Base-by-base conservation (phyloP, 2,113 vertebrate genomes). In the Deroptyus accipitrinus region DNA sequence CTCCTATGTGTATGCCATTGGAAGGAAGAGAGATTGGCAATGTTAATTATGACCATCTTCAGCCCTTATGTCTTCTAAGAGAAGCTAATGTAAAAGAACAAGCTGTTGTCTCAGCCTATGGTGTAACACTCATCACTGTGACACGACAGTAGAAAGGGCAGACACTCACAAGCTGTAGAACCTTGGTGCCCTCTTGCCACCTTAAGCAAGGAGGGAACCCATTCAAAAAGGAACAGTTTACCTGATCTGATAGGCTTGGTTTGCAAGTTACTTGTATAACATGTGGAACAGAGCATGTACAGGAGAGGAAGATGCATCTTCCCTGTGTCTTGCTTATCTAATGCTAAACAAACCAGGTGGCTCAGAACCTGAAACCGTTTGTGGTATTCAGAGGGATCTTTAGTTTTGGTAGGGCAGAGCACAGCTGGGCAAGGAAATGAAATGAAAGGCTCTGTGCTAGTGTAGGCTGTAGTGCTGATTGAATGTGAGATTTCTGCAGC, bases 1-100 rank as follows among this genome's bases (percentile, higher is more conserved):
- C 51, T 17, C 42, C 80, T 7, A 3, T 19, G 28, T 5, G 2
- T 6, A 13, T 27, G 25, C 0, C 12, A 5, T 10, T 2, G 25
- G 48, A 35, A 67, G 17, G 54, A 24, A 30, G 16, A 41, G 15
- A 19, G 7, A 22, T 49, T 57, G 70, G 52, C 55, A 69, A n/a
- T 33, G 19, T 23, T 19, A 10, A 66, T 11, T 17, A 30, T 10
- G 55, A 12, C 6, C 6, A 1, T 61, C 52, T 59, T 14, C 17
- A 64, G 46, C 59, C 64, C 41, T 59, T 2, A 1, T 24, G 57
- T 57, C 25, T 57, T 55, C 17, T 6, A 11, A 39, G 54, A 84
- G 92, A 95, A 24, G 72, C 49, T 86, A 41, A 92, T 6, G 37
- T 48, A 20, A 55, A 52, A 5, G 81, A 82, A 85, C 90, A 90